Conservation (phyloP, 2,888 invertebrate genomes). For the Pantelozetes paolii region DNA sequence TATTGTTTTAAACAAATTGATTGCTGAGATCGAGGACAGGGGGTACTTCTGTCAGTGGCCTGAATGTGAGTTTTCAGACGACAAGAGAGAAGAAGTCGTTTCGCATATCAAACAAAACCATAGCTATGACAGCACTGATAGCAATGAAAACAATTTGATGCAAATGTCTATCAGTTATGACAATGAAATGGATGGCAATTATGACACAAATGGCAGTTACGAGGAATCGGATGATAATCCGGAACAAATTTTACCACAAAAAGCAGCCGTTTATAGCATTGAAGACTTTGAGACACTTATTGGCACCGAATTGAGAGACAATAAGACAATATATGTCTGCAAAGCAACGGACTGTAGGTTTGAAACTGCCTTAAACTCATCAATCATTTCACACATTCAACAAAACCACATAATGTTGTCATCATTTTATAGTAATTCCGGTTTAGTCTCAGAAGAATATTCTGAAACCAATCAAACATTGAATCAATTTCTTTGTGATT, state of each 20-base stretch:
- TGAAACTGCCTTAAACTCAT: neutral
- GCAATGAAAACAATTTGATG: neutral
- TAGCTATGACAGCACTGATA: neutral
- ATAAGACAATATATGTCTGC: neutral
- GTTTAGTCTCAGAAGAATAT: neutral
- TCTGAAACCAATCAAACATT: neutral
- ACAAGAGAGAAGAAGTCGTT: neutral
- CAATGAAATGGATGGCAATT: neutral
- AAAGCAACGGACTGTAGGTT: neutral
- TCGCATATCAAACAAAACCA: constrained; percentile 6
- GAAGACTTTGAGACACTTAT: constrained; percentile 1
- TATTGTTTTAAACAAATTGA: neutral
- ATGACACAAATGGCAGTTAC: no score
- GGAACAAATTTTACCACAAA: neutral
- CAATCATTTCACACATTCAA: neutral
- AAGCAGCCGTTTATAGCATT: neutral
- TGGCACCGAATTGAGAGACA: neutral
- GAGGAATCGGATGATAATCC: neutral
- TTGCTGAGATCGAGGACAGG: constrained; percentile 3
- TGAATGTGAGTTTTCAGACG: neutral
- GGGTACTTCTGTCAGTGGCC: constrained; percentile 21
- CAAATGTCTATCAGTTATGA: neutral
- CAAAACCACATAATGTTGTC: neutral
- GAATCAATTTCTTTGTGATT: neutral
- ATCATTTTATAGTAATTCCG: neutral